Evolutionary conservation across 2,797 vertebrate genomes (phyloP).

Genomic region (Poeciliopsis gracilis): DNA sequence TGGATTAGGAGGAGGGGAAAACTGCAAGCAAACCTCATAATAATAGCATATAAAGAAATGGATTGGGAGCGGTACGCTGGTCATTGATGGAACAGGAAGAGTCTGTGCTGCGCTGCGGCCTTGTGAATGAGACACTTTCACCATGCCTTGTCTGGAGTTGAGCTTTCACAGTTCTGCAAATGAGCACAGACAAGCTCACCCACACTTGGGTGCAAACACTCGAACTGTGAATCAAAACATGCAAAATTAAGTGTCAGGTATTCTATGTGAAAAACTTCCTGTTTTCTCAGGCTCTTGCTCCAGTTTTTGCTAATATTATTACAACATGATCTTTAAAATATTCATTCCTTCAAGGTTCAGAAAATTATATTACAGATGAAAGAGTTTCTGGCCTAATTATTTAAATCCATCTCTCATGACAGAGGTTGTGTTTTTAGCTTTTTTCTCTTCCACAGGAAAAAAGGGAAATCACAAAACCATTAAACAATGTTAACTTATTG

Average conservation of each 20-base stretch:
- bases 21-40: constrained; percentile 76
- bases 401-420: constrained; percentile 26
- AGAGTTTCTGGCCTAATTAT: constrained; percentile 25
- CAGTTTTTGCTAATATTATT: constrained; percentile 26
- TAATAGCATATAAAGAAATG: constrained; percentile 80
- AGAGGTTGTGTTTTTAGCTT: constrained; percentile 11
- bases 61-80: constrained; percentile 77
- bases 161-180: constrained; percentile 32
- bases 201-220: constrained; percentile 30
- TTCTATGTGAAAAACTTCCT: constrained; percentile 3
- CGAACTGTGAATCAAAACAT: constrained; percentile 41
- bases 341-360: constrained; percentile 6
- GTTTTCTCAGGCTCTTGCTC: not conserved
- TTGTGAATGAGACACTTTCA: constrained; percentile 47
- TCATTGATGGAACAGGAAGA: constrained; percentile 72
- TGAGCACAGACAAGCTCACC: constrained; percentile 18
- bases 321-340: constrained; percentile 5
- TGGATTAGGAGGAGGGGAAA: constrained; percentile 63
- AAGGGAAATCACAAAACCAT: constrained; percentile 55
- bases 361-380: constrained; percentile 27
- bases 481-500: constrained; percentile 60
- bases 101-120: constrained; percentile 56
- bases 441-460: constrained; percentile 6
- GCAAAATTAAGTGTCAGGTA: constrained; percentile 18
- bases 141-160: constrained; percentile 30